These are phyloP conservation scores for Apotomis turbidana DNA, from an alignment of 2,888 invertebrate species.

Conservation along the genomic window DNA sequence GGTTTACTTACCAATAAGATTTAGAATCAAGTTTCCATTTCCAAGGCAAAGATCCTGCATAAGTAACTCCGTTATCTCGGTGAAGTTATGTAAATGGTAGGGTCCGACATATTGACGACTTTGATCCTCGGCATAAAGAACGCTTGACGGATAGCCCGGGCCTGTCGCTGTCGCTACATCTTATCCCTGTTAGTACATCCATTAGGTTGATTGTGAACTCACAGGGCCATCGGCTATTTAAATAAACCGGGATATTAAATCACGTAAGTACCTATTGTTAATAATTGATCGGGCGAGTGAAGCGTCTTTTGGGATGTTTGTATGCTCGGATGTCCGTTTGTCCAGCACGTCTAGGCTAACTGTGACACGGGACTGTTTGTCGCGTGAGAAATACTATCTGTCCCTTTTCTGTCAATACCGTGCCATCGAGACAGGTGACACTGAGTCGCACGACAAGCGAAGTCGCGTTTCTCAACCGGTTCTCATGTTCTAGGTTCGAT, in stretches of 20 bases:
- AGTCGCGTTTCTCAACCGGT: too few species aligned
- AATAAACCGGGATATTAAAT: conserved; percentile 1
- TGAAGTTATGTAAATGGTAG: conserved; percentile 48
- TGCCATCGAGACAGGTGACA: too few species aligned
- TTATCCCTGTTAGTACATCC: conserved; percentile 9
- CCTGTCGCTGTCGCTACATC: conserved; percentile 25
- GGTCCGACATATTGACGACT: conserved; percentile 56
- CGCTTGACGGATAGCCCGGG: conserved; percentile 54
- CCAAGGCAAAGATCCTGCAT: conserved; percentile 13
- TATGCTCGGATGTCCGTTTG: too few species aligned
- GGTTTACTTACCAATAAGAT: too few species aligned
- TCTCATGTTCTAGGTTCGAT: too few species aligned
- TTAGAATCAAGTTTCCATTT: not conserved
- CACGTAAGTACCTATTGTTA: not conserved
- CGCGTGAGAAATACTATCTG: too few species aligned
- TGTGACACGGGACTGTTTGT: too few species aligned
- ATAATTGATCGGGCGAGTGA: too few species aligned
- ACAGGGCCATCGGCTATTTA: not conserved
- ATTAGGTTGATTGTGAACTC: conserved; percentile 21
- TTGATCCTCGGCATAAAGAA: conserved; percentile 53
- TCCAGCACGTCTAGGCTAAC: too few species aligned
- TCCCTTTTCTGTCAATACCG: too few species aligned
- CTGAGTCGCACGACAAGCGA: too few species aligned
- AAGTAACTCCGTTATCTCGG: conserved; percentile 51
- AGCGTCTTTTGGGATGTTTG: too few species aligned